Evolutionary conservation across 2,888 invertebrate species (phyloP), one percentile per base, ranked within the genome.

Genomic region (Tetrapedia diversipes): DNA sequence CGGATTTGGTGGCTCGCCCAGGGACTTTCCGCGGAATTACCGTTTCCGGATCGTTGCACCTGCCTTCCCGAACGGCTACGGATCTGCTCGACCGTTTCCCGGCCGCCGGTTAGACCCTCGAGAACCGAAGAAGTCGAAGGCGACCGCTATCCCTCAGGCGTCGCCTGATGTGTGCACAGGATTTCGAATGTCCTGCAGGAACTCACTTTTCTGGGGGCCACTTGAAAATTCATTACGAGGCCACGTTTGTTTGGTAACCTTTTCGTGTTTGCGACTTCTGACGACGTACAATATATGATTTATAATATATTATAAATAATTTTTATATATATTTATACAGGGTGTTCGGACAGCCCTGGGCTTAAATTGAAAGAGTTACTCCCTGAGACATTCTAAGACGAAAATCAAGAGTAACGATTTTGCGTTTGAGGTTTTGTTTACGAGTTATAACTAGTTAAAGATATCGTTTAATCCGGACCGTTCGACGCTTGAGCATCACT

Each of bases 41-140:
- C 65, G 45, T 70, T 71, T 77, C 69, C 27, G 72, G 47, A 71
- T 66, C 71, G 79, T 41, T 63, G 73, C 83, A 82, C 82, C 80
- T 82, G 80, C 66, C 72, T 39, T 32, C 34, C 51, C 45, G 53
- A 69, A 67, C 43, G 47, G 65, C 69, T 53, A 61, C 39, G 56
- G 49, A 53, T 65, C 66, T 69, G 39, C 76, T 70, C 68, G n/a
- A 32, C n/a, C 29, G n/a, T 32, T 19, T 16, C 11, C 63, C 16
- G 34, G 29, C 41, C 34, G 34, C 27, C 34, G 54, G 56, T 68
- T 70, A 60, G 65, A 24, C 51, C 39, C 77, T 77, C 54, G 64
- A 70, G 53, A 27, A 53, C 53, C 59, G 49, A 72, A 71, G 64
- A 19, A 49, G 61, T 54, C n/a, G 32, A 39, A 70, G 70, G n/a